These are phyloP conservation scores for Formica exsecta DNA, from an alignment of 1,140 invertebrate species.

Conservation along the genomic window DNA sequence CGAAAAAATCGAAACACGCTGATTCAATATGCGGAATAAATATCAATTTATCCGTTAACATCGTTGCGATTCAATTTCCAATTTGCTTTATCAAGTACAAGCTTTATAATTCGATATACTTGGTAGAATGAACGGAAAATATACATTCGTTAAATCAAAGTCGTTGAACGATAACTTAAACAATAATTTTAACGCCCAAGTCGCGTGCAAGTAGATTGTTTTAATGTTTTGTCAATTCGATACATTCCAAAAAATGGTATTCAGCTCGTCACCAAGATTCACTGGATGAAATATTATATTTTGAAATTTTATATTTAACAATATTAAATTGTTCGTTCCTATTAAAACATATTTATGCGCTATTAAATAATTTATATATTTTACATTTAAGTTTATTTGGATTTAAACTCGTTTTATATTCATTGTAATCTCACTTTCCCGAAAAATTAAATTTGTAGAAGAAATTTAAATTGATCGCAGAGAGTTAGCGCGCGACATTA, in stretches of 20 bases:
- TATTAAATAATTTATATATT: not conserved
- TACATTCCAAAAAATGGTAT: not conserved
- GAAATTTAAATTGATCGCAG: not conserved
- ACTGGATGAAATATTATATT: not conserved
- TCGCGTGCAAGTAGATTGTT: not conserved
- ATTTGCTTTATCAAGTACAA: not conserved
- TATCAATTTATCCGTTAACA: not conserved
- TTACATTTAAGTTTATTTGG: not conserved
- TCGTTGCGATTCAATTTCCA: not conserved
- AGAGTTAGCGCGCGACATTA: not conserved
- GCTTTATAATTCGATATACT: not conserved
- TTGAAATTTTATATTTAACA: not conserved
- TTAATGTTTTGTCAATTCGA: conserved; percentile 4
- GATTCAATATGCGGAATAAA: not conserved
- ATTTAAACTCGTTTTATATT: not conserved
- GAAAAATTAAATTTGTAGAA: not conserved
- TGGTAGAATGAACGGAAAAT: not conserved
- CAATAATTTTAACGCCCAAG: conserved; percentile 22
- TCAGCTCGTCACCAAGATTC: not conserved
- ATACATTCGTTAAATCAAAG: not conserved
- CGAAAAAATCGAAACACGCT: not conserved
- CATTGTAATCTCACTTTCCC: not conserved
- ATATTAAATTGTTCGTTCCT: not conserved
- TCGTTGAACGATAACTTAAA: not conserved
- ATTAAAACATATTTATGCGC: not conserved